Evolutionary conservation across 1,140 invertebrate species (phyloP).

Genomic region (Conus betulinus): DNA sequence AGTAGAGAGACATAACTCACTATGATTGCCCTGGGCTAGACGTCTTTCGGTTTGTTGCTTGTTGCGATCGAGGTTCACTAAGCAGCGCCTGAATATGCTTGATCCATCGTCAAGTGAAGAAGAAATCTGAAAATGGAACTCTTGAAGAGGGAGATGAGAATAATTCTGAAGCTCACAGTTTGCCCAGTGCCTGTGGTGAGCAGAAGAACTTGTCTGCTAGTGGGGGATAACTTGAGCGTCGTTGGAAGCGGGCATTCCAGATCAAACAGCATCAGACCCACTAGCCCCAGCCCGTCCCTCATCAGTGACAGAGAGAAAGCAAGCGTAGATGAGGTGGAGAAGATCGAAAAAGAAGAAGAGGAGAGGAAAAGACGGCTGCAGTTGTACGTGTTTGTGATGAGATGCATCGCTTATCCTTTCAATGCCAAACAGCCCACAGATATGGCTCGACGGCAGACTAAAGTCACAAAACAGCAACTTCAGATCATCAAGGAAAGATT

Average conservation of each 20-base stretch:
- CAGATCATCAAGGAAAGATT: constrained; percentile 96
- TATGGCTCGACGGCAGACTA: constrained; percentile 85
- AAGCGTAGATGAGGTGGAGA: constrained; percentile 66
- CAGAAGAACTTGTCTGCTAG: constrained; percentile 74
- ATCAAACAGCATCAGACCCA: constrained; percentile 82
- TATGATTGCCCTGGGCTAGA: background rate
- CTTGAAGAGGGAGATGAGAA: constrained; percentile 73
- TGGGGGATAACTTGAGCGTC: constrained; percentile 76
- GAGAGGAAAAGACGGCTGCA: constrained; percentile 82
- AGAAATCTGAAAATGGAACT: constrained; percentile 72
- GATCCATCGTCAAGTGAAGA: constrained; percentile 79
- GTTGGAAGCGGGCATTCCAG: constrained; percentile 68
- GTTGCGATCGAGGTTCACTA: background rate
- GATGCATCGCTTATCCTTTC: constrained; percentile 99
- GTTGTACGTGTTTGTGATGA: constrained; percentile 98
- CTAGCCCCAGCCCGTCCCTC: constrained; percentile 88
- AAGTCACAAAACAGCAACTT: constrained; percentile 96
- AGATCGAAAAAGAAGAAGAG: constrained; percentile 73
- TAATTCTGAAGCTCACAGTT: constrained; percentile 74
- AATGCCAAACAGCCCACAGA: constrained; percentile 99
- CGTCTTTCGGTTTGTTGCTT: constrained; percentile 25
- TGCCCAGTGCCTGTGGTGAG: constrained; percentile 67
- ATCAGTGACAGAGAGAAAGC: constrained; percentile 83
- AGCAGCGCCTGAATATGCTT: constrained; percentile 72
- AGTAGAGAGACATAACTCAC: background rate